Percentiles rank a stretch among this genome's conserved stretches.
phyloP scores from a whole-genome alignment of 2,113 vertebrate genomes.

The Lagopus leucura region DNA sequence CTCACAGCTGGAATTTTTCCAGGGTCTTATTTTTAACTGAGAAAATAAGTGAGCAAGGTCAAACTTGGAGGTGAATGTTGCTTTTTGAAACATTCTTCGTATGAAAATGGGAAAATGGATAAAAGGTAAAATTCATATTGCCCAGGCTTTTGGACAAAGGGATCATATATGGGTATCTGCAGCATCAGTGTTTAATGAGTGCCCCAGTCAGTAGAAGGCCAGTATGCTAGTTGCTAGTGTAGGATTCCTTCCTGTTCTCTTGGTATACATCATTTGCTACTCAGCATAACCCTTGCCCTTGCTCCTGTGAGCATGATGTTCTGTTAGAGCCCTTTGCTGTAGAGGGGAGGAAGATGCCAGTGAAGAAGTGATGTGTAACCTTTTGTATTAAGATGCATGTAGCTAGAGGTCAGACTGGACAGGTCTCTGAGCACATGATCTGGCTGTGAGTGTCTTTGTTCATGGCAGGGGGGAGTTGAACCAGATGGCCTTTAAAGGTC shows the following conservation, averaged over 20 bases:
- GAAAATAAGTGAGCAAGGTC: not conserved
- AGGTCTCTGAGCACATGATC: too few species aligned
- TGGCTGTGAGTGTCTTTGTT: too few species aligned
- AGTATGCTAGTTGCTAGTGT: not conserved
- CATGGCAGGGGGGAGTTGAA: too few species aligned
- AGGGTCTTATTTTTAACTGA: not conserved
- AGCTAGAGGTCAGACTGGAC: not conserved
- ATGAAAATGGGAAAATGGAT: not conserved
- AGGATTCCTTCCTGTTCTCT: not conserved
- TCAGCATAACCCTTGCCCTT: not conserved
- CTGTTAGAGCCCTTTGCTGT: not conserved
- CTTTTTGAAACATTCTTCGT: not conserved
- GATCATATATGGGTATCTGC: not conserved
- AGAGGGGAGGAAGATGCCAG: not conserved
- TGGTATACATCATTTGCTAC: not conserved
- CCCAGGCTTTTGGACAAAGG: not conserved
- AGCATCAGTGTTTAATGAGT: not conserved
- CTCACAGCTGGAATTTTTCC: not conserved
- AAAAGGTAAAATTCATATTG: accelerated
- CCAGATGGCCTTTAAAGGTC: too few species aligned
- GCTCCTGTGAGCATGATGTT: not conserved
- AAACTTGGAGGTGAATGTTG: not conserved
- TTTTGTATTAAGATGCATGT: not conserved
- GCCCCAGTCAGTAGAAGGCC: not conserved
- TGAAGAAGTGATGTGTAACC: not conserved